Percentiles rank a stretch among this genome's conserved stretches.
These are phyloP conservation scores for Megaceryle alcyon DNA, from an alignment of 2,797 vertebrate genomes.

Conservation along the genomic window DNA sequence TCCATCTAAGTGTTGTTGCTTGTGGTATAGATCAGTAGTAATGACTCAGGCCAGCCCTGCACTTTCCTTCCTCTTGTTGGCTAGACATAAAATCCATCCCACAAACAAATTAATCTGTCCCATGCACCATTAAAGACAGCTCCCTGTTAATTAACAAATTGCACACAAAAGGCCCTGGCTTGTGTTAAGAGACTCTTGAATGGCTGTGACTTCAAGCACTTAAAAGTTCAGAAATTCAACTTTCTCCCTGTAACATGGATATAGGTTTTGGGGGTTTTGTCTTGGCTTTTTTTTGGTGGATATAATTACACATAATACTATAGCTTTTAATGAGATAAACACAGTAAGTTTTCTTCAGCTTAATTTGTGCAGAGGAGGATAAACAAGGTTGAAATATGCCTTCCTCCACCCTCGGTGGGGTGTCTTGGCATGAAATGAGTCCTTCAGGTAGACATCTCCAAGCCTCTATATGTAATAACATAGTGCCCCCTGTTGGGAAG, in stretches of 20 bases:
- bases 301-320: background rate
- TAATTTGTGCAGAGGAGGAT: background rate
- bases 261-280: background rate
- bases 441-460: background rate
- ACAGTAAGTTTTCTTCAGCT: background rate
- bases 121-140: background rate
- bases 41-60: background rate
- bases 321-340: background rate
- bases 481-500: slow-evolving; percentile 39
- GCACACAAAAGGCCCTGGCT: background rate
- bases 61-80: background rate
- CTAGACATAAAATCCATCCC: slow-evolving; percentile 1
- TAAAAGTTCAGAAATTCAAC: background rate
- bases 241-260: background rate
- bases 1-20: background rate
- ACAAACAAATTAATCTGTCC: background rate
- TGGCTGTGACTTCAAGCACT: background rate
- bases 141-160: background rate
- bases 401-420: background rate
- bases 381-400: background rate
- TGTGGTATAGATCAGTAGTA: background rate
- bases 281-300: background rate
- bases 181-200: background rate
- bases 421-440: too few relatives aligned
- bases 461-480: background rate